Conservation (phyloP, 2,888 invertebrate genomes). For the Mimachlamys varia region DNA sequence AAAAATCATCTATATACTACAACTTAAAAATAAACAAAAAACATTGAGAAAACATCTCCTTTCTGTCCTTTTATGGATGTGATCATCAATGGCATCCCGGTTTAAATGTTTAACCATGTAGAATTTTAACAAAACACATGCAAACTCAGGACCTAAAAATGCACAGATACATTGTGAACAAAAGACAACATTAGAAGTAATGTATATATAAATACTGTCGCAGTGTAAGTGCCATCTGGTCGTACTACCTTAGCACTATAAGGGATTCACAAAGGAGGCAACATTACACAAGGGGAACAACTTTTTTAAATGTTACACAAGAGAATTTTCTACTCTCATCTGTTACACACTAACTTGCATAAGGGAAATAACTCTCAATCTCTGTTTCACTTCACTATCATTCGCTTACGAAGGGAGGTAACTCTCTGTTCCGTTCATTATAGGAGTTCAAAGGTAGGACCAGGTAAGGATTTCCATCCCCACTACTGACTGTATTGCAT, state of each 20-base stretch:
- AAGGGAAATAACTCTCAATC: neutral
- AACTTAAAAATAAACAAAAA: constrained; percentile 2
- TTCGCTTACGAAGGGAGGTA: neutral
- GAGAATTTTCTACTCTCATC: neutral
- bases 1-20: neutral
- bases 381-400: no score
- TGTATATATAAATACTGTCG: neutral
- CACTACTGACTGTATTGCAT: no score
- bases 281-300: neutral
- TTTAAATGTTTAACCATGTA: neutral
- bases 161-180: neutral
- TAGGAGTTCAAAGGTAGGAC: neutral
- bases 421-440: neutral
- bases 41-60: neutral
- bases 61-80: neutral
- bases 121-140: neutral
- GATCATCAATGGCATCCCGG: neutral
- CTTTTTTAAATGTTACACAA: neutral
- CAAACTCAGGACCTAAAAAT: constrained; percentile 21
- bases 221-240: neutral
- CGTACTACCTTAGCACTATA: neutral
- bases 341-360: neutral
- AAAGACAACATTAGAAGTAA: neutral
- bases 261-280: neutral
- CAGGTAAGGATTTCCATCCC: neutral